Evolutionary conservation across 2,888 invertebrate genomes (phyloP).

Genomic region (Dryomyza anilis): DNA sequence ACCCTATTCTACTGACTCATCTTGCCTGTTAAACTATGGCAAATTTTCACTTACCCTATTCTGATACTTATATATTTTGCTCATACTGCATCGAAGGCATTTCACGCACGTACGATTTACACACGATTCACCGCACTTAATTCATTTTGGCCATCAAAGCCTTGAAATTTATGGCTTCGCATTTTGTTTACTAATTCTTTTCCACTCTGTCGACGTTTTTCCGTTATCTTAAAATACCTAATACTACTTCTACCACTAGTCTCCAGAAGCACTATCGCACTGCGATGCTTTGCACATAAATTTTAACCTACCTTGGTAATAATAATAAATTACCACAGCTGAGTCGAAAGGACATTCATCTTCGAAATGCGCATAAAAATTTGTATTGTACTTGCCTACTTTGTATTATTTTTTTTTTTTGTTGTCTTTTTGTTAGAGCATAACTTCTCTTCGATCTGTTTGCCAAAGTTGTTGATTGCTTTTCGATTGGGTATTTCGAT

Average conservation of each 20-base stretch:
- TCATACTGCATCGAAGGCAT: neutral
- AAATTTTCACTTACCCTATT: too few relatives aligned
- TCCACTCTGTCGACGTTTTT: neutral
- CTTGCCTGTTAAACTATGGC: too few relatives aligned
- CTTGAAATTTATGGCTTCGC: slow-evolving; percentile 17
- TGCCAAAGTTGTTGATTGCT: slow-evolving; percentile 17
- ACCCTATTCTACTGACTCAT: too few relatives aligned
- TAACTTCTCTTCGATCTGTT: neutral
- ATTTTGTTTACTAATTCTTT: slow-evolving; percentile 20
- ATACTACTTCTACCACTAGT: neutral
- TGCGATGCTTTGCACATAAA: neutral
- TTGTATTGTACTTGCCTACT: slow-evolving; percentile 8
- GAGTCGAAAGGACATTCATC: slow-evolving; percentile 17
- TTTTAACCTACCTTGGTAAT: slow-evolving; percentile 11
- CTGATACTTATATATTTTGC: too few relatives aligned
- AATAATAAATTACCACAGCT: slow-evolving; percentile 24
- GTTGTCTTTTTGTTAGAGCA: neutral
- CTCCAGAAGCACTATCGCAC: neutral
- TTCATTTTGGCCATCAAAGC: slow-evolving; percentile 18
- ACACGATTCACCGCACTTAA: slow-evolving; percentile 15
- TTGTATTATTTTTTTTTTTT: neutral
- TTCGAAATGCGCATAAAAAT: slow-evolving; percentile 1
- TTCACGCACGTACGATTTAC: slow-evolving; percentile 17
- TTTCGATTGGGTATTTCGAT: slow-evolving; percentile 1
- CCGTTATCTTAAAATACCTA: neutral